Base-by-base conservation (phyloP, 35 echinoderm and acorn worm species). In the Lytechinus variegatus region DNA sequence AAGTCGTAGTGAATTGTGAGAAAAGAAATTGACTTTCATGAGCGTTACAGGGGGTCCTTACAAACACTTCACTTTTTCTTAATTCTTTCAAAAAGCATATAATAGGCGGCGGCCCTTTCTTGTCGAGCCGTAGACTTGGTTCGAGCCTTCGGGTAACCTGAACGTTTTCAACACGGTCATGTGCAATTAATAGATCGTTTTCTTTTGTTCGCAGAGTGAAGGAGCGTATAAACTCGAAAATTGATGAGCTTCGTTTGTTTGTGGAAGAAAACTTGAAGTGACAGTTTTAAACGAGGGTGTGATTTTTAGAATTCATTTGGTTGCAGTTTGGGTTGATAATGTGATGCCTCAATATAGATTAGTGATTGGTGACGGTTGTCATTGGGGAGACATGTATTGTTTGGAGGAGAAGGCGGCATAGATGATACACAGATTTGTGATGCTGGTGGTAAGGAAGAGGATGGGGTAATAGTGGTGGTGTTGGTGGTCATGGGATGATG, bases 121-220 rank as follows among this genome's bases (percentile, higher is more conserved):
- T 19, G 16, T 79, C 33, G 66, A 19, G 16, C 33, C 19, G 66
- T 79, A 79, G 19, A 79, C 66, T 79, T 79, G 16, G 21, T 79
- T 79, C n/a, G 19, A 79, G 66, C 66, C 88, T 90, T 90, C 88
- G 88, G n/a, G 88, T 90, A 90, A 90, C 88, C 88, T 90, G 88
- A 90, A 90, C 88, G 88, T 90, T 54, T 90, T 90, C 33, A 90
- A 90, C 88, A 90, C 52, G 88, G 88, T 90, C 88, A 90, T 90
- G 88, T 90, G 88, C 88, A 90, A 90, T 90, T 90, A 90, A 90
- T 90, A 90, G 88, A 90, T 90, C 88, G 88, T 90, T 90, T 90
- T 90, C 88, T 90, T 90, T 90, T 90, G 88, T 90, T 54, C 16
- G 88, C 66, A 79, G n/a, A 79, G 52, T 90, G 52, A 44, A 44